A percentile compares a stretch with the other conserved stretches of the same genome.
phyloP scores from a whole-genome alignment of 2,797 vertebrate genomes.

The Mus minutoides region DNA sequence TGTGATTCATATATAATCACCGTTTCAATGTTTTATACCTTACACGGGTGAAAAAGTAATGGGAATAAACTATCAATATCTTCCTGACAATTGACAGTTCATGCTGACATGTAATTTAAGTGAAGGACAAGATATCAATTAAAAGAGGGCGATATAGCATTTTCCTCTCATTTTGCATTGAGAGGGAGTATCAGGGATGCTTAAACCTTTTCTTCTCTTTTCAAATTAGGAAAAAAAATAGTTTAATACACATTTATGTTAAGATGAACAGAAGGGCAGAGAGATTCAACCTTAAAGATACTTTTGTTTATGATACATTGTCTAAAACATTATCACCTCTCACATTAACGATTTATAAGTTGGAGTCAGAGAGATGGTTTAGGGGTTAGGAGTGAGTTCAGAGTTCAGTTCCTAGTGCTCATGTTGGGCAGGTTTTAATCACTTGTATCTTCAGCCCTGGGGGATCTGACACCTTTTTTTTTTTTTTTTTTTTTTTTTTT shows the following conservation, averaged over 20 bases:
- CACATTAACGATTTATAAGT: background rate
- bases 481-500: background rate
- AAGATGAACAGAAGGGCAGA: background rate
- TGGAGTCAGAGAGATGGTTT: background rate
- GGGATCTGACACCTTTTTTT: background rate
- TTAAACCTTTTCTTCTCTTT: slow-evolving; percentile 53
- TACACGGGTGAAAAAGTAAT: slow-evolving; percentile 77
- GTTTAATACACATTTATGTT: background rate
- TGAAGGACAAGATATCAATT: slow-evolving; percentile 84
- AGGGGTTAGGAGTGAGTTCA: background rate
- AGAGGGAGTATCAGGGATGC: slow-evolving; percentile 38
- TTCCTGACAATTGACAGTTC: slow-evolving; percentile 84
- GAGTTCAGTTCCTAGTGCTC: background rate
- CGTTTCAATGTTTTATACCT: slow-evolving; percentile 86
- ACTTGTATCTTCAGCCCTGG: background rate
- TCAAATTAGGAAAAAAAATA: slow-evolving; percentile 43
- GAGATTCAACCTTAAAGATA: background rate
- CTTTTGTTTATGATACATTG: background rate
- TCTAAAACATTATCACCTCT: background rate
- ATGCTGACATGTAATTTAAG: slow-evolving; percentile 84
- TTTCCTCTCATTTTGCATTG: slow-evolving; percentile 75
- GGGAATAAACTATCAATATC: slow-evolving; percentile 87
- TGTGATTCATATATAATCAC: slow-evolving; percentile 84
- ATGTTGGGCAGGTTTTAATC: background rate
- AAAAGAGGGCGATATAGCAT: slow-evolving; percentile 81